Conservation (phyloP, 2,888 invertebrate species). For the Sminthurinus aureus region DNA sequence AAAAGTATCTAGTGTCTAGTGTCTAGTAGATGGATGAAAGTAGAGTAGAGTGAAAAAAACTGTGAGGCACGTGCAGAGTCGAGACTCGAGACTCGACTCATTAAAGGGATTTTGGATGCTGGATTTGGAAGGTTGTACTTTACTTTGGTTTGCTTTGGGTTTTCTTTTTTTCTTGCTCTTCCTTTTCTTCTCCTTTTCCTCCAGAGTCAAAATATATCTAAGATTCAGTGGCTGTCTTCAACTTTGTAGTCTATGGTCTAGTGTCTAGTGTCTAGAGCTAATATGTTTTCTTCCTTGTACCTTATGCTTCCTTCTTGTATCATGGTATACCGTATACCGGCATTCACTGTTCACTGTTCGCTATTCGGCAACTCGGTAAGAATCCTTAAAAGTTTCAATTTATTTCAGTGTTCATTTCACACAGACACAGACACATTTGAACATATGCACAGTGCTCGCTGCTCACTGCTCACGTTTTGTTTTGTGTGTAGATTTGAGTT, state of each 20-base stretch:
- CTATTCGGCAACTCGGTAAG: neutral
- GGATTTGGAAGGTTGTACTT: too few species aligned
- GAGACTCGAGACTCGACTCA: too few species aligned
- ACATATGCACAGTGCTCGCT: too few species aligned
- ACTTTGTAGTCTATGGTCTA: too few species aligned
- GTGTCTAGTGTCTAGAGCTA: neutral
- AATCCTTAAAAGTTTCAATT: constrained; percentile 1
- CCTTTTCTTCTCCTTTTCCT: neutral
- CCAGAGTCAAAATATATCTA: neutral
- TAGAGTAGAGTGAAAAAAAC: neutral
- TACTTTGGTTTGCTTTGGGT: too few species aligned
- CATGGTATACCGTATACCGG: too few species aligned
- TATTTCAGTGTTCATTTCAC: neutral
- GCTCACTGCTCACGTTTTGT: too few species aligned
- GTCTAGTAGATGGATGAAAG: neutral
- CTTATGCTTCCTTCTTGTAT: too few species aligned
- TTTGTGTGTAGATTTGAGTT: too few species aligned
- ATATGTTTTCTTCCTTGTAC: neutral
- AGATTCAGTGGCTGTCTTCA: too few species aligned
- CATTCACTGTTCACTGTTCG: neutral
- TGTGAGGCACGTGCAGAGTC: neutral
- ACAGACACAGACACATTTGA: neutral
- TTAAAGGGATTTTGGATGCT: too few species aligned
- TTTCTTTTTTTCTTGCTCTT: neutral
- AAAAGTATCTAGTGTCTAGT: too few species aligned